These are phyloP conservation scores for Calameuta filiformis DNA, from an alignment of 2,888 invertebrate genomes.

Conservation along the genomic window DNA sequence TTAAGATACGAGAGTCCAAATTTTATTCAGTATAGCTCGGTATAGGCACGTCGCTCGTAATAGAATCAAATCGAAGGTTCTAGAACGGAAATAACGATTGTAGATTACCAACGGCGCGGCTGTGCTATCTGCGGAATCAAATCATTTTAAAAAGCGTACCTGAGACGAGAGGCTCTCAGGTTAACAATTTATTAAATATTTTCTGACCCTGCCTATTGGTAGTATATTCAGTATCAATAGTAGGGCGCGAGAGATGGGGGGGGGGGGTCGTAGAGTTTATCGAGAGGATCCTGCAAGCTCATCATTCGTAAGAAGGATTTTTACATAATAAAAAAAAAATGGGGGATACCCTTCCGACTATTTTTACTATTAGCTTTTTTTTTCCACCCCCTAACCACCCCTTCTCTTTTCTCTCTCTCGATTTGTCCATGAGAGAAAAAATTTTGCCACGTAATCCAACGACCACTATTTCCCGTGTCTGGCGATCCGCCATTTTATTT, in stretches of 20 bases:
- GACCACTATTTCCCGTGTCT: slow-evolving; percentile 12
- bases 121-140: slow-evolving; percentile 51
- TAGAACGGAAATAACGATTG: slow-evolving; percentile 54
- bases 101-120: slow-evolving; percentile 42
- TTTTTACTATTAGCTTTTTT: background rate
- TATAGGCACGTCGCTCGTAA: slow-evolving; percentile 16
- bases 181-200: slow-evolving; percentile 42
- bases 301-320: background rate
- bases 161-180: slow-evolving; percentile 42
- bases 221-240: slow-evolving; percentile 14
- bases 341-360: slow-evolving; percentile 12
- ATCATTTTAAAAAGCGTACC: slow-evolving; percentile 50
- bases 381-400: background rate
- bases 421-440: slow-evolving; percentile 5
- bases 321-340: slow-evolving; percentile 14
- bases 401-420: slow-evolving; percentile 2
- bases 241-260: background rate
- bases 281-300: slow-evolving; percentile 6
- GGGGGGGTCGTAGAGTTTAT: background rate
- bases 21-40: background rate
- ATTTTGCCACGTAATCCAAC: slow-evolving; percentile 19
- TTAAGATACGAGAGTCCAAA: background rate
- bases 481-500: slow-evolving; percentile 57
- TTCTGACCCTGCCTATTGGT: slow-evolving; percentile 26
- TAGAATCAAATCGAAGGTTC: slow-evolving; percentile 34